A percentile compares a stretch with the other conserved stretches of the same genome.
phyloP scores from a whole-genome alignment of 2,113 vertebrate species.

The Salminus brasiliensis region DNA sequence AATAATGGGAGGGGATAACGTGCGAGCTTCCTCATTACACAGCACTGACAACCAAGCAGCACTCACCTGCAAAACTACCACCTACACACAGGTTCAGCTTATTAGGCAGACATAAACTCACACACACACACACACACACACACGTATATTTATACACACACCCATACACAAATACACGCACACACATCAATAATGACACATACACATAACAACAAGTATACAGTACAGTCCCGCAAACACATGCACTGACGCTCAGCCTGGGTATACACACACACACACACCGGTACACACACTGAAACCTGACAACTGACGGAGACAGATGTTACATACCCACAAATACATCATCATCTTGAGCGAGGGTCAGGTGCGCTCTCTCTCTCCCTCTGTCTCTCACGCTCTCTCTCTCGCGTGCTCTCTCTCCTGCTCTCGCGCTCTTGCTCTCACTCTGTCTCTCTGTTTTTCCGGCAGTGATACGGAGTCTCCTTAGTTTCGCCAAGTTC shows the following conservation, averaged over 20 bases:
- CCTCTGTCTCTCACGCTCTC: too few relatives aligned
- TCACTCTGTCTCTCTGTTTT: constrained; percentile 34
- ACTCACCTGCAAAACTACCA: constrained; percentile 19
- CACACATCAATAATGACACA: constrained; percentile 6
- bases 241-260: too few relatives aligned
- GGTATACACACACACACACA: too few relatives aligned
- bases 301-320: constrained; percentile 39
- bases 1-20: neutral
- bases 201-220: neutral
- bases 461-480: constrained; percentile 75
- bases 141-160: constrained; percentile 7
- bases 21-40: neutral
- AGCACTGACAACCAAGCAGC: neutral
- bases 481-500: constrained; percentile 84
- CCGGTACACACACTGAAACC: neutral
- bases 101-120: constrained; percentile 21
- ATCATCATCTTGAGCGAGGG: constrained; percentile 89
- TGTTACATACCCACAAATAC: constrained; percentile 92
- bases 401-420: too few relatives aligned
- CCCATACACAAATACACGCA: neutral
- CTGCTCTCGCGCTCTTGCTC: neutral
- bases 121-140: constrained; percentile 4
- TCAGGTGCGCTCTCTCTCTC: constrained; percentile 71
- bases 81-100: constrained; percentile 22
- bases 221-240: neutral